Percentiles rank a stretch among this genome's conserved stretches.
These are phyloP conservation scores for Pardalotus punctatus DNA, from an alignment of 2,113 vertebrate species.

Conservation along the genomic window DNA sequence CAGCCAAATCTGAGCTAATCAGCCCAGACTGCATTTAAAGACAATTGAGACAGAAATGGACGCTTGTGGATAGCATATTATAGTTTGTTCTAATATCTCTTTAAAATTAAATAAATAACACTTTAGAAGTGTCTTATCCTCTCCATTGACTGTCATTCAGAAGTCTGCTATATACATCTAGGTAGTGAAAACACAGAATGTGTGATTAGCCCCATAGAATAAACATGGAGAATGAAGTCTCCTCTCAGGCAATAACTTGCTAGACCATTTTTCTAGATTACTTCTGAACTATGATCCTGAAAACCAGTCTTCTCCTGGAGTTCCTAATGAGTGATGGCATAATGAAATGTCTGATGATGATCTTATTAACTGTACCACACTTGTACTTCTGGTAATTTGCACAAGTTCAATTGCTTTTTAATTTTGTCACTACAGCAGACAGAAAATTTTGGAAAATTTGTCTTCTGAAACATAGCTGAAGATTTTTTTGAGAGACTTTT, in stretches of 20 bases:
- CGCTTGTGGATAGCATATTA: not conserved
- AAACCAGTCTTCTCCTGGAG: not conserved
- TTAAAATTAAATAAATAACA: not conserved
- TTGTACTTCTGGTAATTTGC: not conserved
- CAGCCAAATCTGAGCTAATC: not conserved
- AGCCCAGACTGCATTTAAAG: not conserved
- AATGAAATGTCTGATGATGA: not conserved
- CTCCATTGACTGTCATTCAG: not conserved
- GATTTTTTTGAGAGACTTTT: accelerated
- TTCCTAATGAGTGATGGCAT: not conserved
- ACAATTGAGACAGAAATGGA: not conserved
- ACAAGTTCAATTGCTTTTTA: not conserved
- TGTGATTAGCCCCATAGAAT: not conserved
- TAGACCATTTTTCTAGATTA: not conserved
- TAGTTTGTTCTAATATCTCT: not conserved
- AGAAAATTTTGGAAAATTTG: not conserved
- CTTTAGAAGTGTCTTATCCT: not conserved
- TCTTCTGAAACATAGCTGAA: not conserved
- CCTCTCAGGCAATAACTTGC: not conserved
- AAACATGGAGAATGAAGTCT: not conserved
- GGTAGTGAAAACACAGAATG: not conserved
- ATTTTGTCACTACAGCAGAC: not conserved
- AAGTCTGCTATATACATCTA: not conserved
- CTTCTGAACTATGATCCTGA: not conserved
- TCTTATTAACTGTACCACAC: not conserved